phyloP scores from a whole-genome alignment of 2,113 vertebrate genomes.

The Phasianus colchicus region DNA sequence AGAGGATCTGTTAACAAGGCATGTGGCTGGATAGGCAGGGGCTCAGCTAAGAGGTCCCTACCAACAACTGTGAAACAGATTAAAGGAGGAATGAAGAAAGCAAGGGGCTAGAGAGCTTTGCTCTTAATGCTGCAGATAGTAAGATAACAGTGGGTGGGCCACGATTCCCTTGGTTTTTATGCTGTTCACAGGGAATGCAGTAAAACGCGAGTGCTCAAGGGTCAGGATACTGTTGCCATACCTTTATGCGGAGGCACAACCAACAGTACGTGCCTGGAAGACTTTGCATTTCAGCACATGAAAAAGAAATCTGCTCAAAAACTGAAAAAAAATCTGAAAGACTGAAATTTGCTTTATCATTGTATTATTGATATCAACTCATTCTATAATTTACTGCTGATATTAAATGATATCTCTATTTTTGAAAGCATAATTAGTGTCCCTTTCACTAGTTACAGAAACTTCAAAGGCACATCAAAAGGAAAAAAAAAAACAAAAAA shows the following conservation, averaged over 20 bases:
- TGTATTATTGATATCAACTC: neutral
- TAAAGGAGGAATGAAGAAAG: neutral
- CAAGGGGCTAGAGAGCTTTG: neutral
- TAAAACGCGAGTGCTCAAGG: neutral
- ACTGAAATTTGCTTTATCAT: neutral
- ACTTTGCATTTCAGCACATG: neutral
- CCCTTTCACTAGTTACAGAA: neutral
- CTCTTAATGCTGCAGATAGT: neutral
- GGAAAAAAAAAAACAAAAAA: neutral
- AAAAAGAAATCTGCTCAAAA: neutral
- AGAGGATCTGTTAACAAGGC: neutral
- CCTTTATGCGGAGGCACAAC: neutral
- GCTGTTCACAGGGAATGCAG: neutral
- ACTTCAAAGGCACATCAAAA: neutral
- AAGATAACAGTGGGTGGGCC: neutral
- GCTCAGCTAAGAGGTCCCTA: neutral
- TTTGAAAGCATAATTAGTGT: neutral
- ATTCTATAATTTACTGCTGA: neutral
- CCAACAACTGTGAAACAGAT: neutral
- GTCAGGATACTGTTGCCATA: neutral
- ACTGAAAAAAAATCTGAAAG: fast-evolving
- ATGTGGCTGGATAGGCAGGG: neutral
- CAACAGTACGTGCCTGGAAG: neutral
- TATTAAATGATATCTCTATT: neutral
- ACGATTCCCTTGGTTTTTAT: neutral